Evolutionary conservation across 2,888 invertebrate genomes (phyloP).

Genomic region (Gortyna flavago): DNA sequence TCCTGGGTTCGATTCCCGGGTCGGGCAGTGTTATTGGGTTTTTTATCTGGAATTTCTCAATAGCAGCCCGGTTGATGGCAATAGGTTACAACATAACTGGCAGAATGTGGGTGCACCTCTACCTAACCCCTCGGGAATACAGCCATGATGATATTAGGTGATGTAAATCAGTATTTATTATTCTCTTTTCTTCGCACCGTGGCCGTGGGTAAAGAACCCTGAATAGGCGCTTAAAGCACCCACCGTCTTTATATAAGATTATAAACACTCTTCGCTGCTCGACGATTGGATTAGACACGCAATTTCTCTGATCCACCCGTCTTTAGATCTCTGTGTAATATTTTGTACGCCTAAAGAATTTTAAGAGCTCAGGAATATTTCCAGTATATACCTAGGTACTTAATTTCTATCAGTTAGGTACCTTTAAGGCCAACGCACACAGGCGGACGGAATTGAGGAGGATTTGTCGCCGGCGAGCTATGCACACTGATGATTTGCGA

Average conservation of each 20-base stretch:
- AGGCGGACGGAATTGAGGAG: background rate
- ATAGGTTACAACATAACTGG: background rate
- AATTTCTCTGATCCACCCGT: conserved; percentile 29
- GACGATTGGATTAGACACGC: conserved; percentile 42
- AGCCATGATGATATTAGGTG: background rate
- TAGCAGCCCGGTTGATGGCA: background rate
- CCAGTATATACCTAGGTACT: background rate
- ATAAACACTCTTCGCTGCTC: conserved; percentile 33
- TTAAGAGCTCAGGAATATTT: conserved; percentile 20
- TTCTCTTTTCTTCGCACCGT: conserved; percentile 4
- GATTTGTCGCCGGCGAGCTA: background rate
- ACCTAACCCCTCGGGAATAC: no score
- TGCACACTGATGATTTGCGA: background rate
- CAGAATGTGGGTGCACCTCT: no score
- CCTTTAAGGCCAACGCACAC: conserved; percentile 1
- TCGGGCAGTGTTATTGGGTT: background rate
- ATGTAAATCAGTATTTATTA: conserved; percentile 1
- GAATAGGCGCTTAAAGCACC: conserved; percentile 27
- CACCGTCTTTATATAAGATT: conserved; percentile 36
- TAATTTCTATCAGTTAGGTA: no score
- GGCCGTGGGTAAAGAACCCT: background rate
- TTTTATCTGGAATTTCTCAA: no score
- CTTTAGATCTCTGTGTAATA: conserved; percentile 22
- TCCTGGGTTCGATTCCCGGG: background rate
- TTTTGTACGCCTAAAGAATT: conserved; percentile 16